Evolutionary conservation across 1,140 invertebrate species (phyloP), one percentile per base, ranked within the genome.

Genomic region (Acromyrmex heyeri): DNA sequence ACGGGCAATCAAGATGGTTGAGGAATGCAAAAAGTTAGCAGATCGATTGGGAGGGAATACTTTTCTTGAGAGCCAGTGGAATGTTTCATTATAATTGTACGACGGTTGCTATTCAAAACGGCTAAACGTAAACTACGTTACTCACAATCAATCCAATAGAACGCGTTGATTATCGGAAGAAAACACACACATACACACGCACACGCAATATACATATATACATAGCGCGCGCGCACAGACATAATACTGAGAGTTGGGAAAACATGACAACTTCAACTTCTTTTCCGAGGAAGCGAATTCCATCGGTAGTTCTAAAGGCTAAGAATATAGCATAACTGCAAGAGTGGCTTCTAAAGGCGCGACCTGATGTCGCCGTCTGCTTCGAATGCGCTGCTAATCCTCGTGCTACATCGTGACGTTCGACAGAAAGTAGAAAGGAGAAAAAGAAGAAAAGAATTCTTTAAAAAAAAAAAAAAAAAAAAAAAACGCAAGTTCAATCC

Each of bases 241-340:
- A 44, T 3, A 12, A 24, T 67, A 38, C 38, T 2, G 21, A 27
- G 12, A 69, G 55, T 21, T 38, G 34, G 55, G 24, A 34, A 76
- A 61, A 27, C 34, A 38, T 34, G 55, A 34, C n/a, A 59, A 61
- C 21, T 76, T 61, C 30, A 21, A 44, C 55, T 76, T 76, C 61
- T 53, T 50, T 67, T 53, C 48, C 44, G 12, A 55, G 61, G 16
- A 14, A 24, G 27, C 61, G 18, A 67, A 79, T 30, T 53, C 61
- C 61, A n/a, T 48, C 27, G 27, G 61, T 34, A 67, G 62, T 67
- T 67, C n/a, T 50, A n/a, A 79, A 50, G 55, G 73, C 73, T 76
- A 76, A 59, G 61, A 78, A 64, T 78, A 44, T n/a, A 24, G 24
- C 16, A 24, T 57, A 75, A 75, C 53, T 75, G 76, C 38, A 78